Conservation (phyloP, 64 coral and sea anemone genomes). For the Acropora yongei region DNA sequence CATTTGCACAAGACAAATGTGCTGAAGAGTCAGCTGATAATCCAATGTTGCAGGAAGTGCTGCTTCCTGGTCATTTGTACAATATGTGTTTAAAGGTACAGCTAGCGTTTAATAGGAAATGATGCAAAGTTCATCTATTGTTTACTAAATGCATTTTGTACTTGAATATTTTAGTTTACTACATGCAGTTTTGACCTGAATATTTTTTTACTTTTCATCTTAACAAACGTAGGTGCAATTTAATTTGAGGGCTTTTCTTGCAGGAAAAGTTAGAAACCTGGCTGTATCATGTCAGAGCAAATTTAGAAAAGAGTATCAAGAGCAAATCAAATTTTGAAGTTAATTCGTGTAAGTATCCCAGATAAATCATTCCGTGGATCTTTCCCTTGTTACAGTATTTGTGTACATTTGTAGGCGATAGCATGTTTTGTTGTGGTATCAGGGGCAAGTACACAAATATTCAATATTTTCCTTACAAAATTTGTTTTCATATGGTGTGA, state of each 20-base stretch:
- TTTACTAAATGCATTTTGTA: no score
- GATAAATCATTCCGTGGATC: neutral
- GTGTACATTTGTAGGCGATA: no score
- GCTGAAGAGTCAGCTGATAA: conserved; percentile 85
- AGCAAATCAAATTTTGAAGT: conserved; percentile 75
- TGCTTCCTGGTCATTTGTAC: conserved; percentile 94
- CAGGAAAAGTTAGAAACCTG: conserved; percentile 89
- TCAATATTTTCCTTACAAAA: no score
- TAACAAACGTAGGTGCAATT: neutral
- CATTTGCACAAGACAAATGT: conserved; percentile 90
- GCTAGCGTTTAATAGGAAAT: no score
- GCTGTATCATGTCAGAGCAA: conserved; percentile 63
- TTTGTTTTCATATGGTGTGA: no score
- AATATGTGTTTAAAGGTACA: conserved; percentile 93
- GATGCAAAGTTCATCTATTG: no score
- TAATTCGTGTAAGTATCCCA: conserved; percentile 70
- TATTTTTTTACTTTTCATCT: no score
- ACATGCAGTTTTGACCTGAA: no score
- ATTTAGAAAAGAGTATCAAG: conserved; percentile 79
- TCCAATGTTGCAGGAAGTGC: conserved; percentile 96
- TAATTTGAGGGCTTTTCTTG: neutral
- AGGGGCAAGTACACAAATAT: no score
- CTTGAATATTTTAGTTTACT: no score
- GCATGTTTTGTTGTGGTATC: no score
- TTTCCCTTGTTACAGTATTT: no score